A percentile compares a stretch with the other conserved stretches of the same genome.
Evolutionary conservation across 2,797 vertebrate genomes (phyloP).

Genomic region (Cichlasoma orientale): DNA sequence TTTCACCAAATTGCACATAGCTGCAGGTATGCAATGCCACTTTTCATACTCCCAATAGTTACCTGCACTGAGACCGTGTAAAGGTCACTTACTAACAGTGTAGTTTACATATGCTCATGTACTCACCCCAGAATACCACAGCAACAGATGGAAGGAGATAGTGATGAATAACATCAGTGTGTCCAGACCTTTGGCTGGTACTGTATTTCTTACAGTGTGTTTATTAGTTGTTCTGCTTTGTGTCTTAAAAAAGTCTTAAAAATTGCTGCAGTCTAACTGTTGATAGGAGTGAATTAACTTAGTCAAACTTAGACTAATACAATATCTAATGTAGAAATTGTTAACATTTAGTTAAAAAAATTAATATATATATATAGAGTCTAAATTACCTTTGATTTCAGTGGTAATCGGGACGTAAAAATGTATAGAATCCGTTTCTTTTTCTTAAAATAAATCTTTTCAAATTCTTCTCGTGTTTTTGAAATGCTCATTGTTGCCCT

Average conservation of each 20-base stretch:
- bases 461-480: background rate
- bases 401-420: background rate
- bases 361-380: too few species aligned
- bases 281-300: background rate
- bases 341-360: too few species aligned
- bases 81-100: background rate
- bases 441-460: background rate
- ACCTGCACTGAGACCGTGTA: background rate
- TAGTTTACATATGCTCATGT: background rate
- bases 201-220: background rate
- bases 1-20: background rate
- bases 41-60: accelerated
- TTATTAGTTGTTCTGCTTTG: background rate
- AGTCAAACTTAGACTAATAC: background rate
- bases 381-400: background rate
- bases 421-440: background rate
- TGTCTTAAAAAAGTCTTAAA: background rate
- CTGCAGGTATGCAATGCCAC: background rate
- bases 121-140: background rate
- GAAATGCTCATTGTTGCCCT: background rate
- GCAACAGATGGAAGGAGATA: background rate
- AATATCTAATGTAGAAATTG: background rate
- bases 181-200: too few species aligned
- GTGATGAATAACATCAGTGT: background rate
- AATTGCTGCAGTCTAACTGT: background rate